Percentiles rank a stretch among this genome's conserved stretches.
These are phyloP conservation scores for Corbicula japonica DNA, from an alignment of 2,888 invertebrate species.

Conservation along the genomic window DNA sequence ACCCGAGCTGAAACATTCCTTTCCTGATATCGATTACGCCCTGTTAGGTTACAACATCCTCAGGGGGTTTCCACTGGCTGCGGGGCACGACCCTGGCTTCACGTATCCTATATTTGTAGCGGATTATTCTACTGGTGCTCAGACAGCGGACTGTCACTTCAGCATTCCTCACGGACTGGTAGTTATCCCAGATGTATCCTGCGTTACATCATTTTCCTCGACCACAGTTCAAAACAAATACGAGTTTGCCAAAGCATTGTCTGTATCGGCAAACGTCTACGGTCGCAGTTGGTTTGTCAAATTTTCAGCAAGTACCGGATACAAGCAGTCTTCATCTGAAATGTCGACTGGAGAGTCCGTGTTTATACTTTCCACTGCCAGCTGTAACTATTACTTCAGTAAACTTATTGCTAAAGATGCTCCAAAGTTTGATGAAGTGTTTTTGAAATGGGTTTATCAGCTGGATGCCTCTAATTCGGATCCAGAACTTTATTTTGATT, in stretches of 20 bases:
- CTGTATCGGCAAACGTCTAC: slow-evolving; percentile 9
- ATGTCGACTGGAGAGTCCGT: slow-evolving; percentile 31
- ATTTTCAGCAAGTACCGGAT: slow-evolving; percentile 45
- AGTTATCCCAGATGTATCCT: slow-evolving; percentile 44
- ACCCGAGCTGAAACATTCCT: too few relatives aligned
- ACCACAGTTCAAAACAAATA: slow-evolving; percentile 23
- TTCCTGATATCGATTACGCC: too few relatives aligned
- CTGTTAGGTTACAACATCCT: too few relatives aligned
- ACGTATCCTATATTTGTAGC: too few relatives aligned
- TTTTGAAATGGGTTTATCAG: slow-evolving; percentile 38
- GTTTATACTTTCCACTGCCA: slow-evolving; percentile 36
- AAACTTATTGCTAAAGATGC: slow-evolving; percentile 21
- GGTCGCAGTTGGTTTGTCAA: slow-evolving; percentile 14
- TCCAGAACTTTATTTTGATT: slow-evolving; percentile 20
- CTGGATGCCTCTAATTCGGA: slow-evolving; percentile 12
- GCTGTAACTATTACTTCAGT: slow-evolving; percentile 42
- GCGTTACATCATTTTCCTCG: slow-evolving; percentile 39
- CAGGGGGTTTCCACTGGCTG: too few relatives aligned
- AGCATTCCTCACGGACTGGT: slow-evolving; percentile 35
- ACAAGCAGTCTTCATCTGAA: slow-evolving; percentile 21
- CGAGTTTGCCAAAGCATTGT: slow-evolving; percentile 26
- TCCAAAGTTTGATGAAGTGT: slow-evolving; percentile 31
- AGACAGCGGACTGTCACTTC: too few relatives aligned
- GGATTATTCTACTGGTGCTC: too few relatives aligned
- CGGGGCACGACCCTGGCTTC: too few relatives aligned